A percentile compares a stretch with the other conserved stretches of the same genome.
Conservation (phyloP, 2,113 vertebrate species). For the Lanius collurio region DNA sequence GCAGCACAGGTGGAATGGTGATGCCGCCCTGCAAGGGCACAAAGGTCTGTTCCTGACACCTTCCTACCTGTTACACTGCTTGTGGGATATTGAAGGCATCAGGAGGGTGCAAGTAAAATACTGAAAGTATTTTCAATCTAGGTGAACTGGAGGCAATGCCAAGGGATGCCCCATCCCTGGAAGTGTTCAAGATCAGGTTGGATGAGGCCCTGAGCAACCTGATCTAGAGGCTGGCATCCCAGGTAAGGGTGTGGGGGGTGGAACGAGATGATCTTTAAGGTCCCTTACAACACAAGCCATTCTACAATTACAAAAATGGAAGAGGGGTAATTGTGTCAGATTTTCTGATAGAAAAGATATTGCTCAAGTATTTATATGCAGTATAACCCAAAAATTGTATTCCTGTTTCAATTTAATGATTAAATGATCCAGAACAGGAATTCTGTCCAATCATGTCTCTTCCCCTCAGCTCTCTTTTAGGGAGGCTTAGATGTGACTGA, state of each 20-base stretch:
- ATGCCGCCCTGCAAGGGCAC: background rate
- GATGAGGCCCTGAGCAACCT: background rate
- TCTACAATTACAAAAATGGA: background rate
- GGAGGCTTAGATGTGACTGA: background rate
- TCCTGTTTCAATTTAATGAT: background rate
- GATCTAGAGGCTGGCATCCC: background rate
- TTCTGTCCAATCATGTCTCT: background rate
- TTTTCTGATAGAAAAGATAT: background rate
- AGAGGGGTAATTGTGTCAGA: background rate
- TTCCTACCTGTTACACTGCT: background rate
- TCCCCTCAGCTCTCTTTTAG: background rate
- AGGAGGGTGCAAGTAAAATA: background rate
- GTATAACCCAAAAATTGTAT: background rate
- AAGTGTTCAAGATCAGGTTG: background rate
- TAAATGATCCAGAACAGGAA: background rate
- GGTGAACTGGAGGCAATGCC: background rate
- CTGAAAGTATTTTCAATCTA: background rate
- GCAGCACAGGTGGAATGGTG: fast-evolving
- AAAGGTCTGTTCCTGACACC: background rate
- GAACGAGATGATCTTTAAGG: background rate
- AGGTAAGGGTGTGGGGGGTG: background rate
- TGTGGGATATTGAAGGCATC: background rate
- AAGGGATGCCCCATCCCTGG: background rate
- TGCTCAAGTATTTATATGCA: background rate
- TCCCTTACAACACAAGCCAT: background rate